These are phyloP conservation scores for Porites rus DNA, from an alignment of 92 coral and sea anemone genomes.

Conservation along the genomic window DNA sequence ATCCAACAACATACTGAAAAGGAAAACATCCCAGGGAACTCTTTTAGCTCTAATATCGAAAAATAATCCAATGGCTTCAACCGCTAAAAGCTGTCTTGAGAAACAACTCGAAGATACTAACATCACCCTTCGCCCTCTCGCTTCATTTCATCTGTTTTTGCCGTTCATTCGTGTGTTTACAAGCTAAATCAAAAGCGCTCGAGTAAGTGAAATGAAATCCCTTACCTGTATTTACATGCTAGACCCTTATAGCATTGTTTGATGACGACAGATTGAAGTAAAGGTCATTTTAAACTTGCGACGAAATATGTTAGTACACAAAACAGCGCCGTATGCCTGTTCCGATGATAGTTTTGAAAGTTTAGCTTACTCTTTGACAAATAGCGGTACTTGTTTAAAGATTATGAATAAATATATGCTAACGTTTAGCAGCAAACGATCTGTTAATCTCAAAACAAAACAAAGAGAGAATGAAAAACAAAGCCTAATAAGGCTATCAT, in stretches of 20 bases:
- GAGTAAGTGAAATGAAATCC: not conserved
- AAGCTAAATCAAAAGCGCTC: not conserved
- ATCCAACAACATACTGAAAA: constrained; percentile 1
- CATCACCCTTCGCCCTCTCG: not conserved
- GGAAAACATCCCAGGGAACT: not conserved
- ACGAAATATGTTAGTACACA: not conserved
- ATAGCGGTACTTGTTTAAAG: not conserved
- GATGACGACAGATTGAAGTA: not conserved
- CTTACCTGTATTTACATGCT: not conserved
- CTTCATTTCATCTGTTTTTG: not conserved
- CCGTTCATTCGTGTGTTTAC: not conserved
- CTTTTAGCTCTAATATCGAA: not conserved
- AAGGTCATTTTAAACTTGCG: not conserved
- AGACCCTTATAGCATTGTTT: not conserved
- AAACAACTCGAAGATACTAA: not conserved
- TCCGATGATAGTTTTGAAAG: not conserved
- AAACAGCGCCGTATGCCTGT: not conserved
- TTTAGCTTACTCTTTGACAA: not conserved
- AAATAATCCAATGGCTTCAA: not conserved
- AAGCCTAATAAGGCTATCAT: not conserved
- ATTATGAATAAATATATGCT: constrained; percentile 7
- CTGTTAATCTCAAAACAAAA: not conserved
- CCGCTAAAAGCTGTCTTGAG: not conserved
- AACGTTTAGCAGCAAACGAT: constrained; percentile 19
- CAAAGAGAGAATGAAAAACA: constrained; percentile 23